Percentiles rank a stretch among this genome's conserved stretches.
These are phyloP conservation scores for Adelphocoris suturalis DNA, from an alignment of 2,888 invertebrate genomes.

Conservation along the genomic window DNA sequence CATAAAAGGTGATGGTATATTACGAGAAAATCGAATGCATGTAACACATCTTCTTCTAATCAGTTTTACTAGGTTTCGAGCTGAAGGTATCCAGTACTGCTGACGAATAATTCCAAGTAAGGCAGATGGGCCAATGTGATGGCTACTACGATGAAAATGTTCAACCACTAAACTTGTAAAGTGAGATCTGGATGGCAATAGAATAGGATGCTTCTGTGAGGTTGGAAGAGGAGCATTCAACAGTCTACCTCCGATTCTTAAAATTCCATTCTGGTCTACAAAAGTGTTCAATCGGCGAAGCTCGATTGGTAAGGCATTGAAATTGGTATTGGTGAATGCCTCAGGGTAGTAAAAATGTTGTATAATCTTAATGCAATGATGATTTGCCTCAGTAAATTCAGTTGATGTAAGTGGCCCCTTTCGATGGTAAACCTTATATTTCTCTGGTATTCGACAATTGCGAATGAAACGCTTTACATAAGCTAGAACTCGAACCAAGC, in stretches of 20 bases:
- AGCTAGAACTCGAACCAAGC: neutral
- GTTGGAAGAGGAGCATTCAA: neutral
- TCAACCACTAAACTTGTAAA: conserved; percentile 52
- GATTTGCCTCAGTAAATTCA: neutral
- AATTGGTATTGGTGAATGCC: neutral
- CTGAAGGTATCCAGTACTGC: conserved; percentile 1
- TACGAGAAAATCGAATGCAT: neutral
- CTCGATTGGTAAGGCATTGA: neutral
- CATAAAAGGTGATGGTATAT: neutral
- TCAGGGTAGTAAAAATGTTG: neutral
- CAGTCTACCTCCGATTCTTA: neutral
- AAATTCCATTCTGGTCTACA: conserved; percentile 3
- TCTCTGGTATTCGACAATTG: neutral
- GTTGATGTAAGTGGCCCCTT: neutral
- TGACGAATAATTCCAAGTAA: conserved; percentile 12
- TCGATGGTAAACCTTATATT: neutral
- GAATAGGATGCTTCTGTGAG: no score
- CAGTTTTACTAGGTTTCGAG: conserved; percentile 14
- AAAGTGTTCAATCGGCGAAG: conserved; percentile 37
- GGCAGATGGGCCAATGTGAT: conserved; percentile 27
- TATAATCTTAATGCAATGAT: neutral
- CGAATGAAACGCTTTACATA: neutral
- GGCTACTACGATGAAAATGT: neutral
- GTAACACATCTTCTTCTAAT: neutral
- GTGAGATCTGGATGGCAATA: conserved; percentile 49